Conservation (phyloP, 2,888 invertebrate genomes). For the Embidobia sp. region DNA sequence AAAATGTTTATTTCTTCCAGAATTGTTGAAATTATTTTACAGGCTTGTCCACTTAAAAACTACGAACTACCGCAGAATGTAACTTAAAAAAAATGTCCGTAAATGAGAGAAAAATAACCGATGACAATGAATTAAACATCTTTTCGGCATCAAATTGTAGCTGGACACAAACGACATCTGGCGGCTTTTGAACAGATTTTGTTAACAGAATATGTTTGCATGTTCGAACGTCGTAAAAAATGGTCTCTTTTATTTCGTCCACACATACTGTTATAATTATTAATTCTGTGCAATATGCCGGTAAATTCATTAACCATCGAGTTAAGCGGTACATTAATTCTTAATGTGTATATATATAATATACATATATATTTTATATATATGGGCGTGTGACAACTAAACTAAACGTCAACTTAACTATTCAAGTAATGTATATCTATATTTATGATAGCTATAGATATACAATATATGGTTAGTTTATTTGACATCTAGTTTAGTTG, state of each 20-base stretch:
- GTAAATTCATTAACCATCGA: slow-evolving; percentile 71
- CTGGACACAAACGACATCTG: background rate
- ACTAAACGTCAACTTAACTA: too few relatives aligned
- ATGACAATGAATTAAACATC: slow-evolving; percentile 23
- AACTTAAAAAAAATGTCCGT: slow-evolving; percentile 5
- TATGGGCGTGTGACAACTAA: too few relatives aligned
- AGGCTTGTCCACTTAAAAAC: slow-evolving; percentile 46
- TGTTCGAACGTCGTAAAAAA: slow-evolving; percentile 11
- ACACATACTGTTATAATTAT: slow-evolving; percentile 57
- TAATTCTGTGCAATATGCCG: slow-evolving; percentile 66
- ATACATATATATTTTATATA: slow-evolving; percentile 39
- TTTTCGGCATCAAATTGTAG: slow-evolving; percentile 35
- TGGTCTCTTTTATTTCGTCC: slow-evolving; percentile 11
- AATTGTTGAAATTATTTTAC: slow-evolving; percentile 45
- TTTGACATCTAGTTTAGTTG: too few relatives aligned
- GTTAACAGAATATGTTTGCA: slow-evolving; percentile 8
- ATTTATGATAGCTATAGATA: too few relatives aligned
- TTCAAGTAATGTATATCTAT: too few relatives aligned
- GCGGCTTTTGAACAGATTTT: slow-evolving; percentile 4
- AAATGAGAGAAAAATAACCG: slow-evolving; percentile 20
- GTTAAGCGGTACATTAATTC: slow-evolving; percentile 72
- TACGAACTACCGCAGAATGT: slow-evolving; percentile 44
- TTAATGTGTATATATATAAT: slow-evolving; percentile 69
- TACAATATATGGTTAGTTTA: too few relatives aligned
- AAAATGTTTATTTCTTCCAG: slow-evolving; percentile 47